phyloP scores from a whole-genome alignment of 2,113 vertebrate species.

The Catharus fuscescens region DNA sequence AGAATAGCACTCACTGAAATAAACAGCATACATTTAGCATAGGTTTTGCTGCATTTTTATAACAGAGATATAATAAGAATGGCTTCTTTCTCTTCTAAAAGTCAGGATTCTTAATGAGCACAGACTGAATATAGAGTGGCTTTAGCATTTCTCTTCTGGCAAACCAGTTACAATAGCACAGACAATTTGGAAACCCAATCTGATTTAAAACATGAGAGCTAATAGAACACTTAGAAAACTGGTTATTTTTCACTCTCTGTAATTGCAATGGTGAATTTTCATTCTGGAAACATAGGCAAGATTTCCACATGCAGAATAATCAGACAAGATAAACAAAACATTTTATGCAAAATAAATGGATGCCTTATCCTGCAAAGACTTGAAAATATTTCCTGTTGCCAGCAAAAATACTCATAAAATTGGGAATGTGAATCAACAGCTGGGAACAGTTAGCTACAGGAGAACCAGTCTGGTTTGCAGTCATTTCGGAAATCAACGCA shows the following conservation, averaged over 20 bases:
- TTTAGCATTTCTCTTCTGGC: not conserved
- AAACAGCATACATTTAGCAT: not conserved
- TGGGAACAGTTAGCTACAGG: constrained; percentile 8
- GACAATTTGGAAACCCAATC: not conserved
- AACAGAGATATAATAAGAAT: not conserved
- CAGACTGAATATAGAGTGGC: not conserved
- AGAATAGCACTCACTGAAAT: not conserved
- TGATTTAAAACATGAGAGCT: not conserved
- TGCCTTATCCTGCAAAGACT: not conserved
- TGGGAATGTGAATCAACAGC: constrained; percentile 35
- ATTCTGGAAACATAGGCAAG: not conserved
- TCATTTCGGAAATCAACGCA: not conserved
- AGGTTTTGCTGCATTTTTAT: not conserved
- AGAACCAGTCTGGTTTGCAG: not conserved
- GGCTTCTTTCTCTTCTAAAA: not conserved
- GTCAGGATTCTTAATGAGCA: not conserved
- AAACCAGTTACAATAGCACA: not conserved
- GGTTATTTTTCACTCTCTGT: not conserved
- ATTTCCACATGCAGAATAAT: not conserved
- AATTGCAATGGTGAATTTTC: not conserved
- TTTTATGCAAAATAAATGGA: not conserved
- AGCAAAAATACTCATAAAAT: constrained; percentile 43
- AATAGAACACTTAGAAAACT: not conserved
- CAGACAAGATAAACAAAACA: not conserved
- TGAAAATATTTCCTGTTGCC: constrained; percentile 5